Conservation (phyloP, 2,888 invertebrate genomes). For the Blastobasis adustella region DNA sequence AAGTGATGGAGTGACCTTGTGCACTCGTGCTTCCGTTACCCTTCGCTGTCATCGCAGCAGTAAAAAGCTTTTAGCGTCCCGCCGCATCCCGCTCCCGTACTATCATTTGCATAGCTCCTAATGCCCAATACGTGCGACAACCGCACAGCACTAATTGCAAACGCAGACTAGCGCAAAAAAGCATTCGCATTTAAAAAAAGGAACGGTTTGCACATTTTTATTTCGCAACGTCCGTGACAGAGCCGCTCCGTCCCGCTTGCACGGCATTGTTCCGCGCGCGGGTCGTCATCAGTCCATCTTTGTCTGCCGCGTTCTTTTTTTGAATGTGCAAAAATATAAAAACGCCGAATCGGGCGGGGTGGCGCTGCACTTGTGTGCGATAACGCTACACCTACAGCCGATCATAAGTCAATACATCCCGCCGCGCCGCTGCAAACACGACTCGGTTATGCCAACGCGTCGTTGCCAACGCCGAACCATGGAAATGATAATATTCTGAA, state of each 20-base stretch:
- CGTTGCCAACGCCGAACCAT: too few relatives aligned
- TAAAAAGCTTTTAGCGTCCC: conserved; percentile 44
- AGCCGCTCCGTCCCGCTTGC: conserved; percentile 59
- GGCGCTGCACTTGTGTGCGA: conserved; percentile 51
- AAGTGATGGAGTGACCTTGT: conserved; percentile 41
- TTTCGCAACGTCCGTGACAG: conserved; percentile 65
- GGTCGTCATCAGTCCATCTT: conserved; percentile 71
- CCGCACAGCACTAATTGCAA: conserved; percentile 72
- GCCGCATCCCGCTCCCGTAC: conserved; percentile 16
- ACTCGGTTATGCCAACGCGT: too few relatives aligned
- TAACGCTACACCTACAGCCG: conserved; percentile 69
- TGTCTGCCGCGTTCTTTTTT: conserved; percentile 69
- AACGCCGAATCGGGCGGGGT: conserved; percentile 64
- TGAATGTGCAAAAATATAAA: conserved; percentile 74
- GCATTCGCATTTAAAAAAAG: conserved; percentile 69
- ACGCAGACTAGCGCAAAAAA: conserved; percentile 73
- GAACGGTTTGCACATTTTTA: conserved; percentile 71
- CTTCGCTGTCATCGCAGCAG: conserved; percentile 33
- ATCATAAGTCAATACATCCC: conserved; percentile 67
- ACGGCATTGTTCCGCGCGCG: conserved; percentile 53
- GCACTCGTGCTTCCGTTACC: conserved; percentile 48
- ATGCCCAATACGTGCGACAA: conserved; percentile 53
- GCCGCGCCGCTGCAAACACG: background rate
- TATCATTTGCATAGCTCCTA: conserved; percentile 62
- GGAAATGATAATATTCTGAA: too few relatives aligned